Base-by-base conservation (phyloP, 2,888 invertebrate genomes). In the Cantharis rufa region DNA sequence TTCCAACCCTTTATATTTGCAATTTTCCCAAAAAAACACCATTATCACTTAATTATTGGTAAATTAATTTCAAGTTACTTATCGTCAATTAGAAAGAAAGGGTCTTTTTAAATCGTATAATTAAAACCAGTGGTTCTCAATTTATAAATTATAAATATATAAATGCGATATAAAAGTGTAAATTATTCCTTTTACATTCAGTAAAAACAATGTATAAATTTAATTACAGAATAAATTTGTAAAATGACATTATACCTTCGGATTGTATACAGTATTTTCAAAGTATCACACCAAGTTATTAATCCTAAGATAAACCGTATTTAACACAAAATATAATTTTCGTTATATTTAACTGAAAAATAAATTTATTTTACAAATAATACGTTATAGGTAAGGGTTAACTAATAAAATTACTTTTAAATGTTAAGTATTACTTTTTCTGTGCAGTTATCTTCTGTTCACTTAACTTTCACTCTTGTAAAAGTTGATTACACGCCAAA, bases 401-500 rank as follows among this genome's bases (percentile, higher is more conserved):
- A 48, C 48, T 48, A 48, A 48, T 48, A 48, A 48, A 48, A 48
- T 48, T 48, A 48, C 48, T 48, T 48, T 48, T 48, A 48, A 48
- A 48, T n/a, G 48, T 48, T 48, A 48, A 48, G 48, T 48, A 9
- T 48, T 48, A 1, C n/a, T 48, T 48, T 32, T 48, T 48, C 48
- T 48, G n/a, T 48, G 48, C 13, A n/a, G 48, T 81, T 75, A 76
- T 81, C 82, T 82, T 83, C 83, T 84, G 82, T 84, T 82, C 78
- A 81, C 82, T 83, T 84, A 84, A 85, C 85, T 85, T 85, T 85
- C 85, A 85, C 85, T 84, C 85, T 85, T 85, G 84, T 84, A 83
- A 78, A 81, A 80, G 77, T 78, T 76, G 82, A 84, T 84, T 85
- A 85, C 84, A 82, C 83, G 83, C 84, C 83, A 80, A 77, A 66